A percentile compares a stretch with the other conserved stretches of the same genome.
Conservation (phyloP, 2,888 invertebrate species). For the Parnassius glacialis region DNA sequence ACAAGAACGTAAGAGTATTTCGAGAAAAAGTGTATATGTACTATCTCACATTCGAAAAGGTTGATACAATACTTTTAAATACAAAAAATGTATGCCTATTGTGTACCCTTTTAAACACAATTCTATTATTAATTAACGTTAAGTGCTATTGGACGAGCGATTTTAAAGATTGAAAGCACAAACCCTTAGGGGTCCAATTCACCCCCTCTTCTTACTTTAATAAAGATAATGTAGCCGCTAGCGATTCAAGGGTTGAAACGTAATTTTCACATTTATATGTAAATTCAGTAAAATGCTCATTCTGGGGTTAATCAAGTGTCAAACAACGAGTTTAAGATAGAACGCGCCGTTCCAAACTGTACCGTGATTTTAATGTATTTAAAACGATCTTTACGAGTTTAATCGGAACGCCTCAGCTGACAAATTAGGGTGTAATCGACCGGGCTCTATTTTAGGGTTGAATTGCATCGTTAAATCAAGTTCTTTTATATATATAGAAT, state of each 20-base stretch:
- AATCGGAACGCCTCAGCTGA: neutral
- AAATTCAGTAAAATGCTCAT: constrained; percentile 38
- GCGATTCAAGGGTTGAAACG: constrained; percentile 20
- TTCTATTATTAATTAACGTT: constrained; percentile 21
- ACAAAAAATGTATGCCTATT: neutral
- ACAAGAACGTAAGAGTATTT: no score
- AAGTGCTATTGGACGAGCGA: constrained; percentile 18
- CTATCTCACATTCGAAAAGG: no score
- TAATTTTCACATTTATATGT: constrained; percentile 40
- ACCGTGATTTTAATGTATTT: constrained; percentile 4
- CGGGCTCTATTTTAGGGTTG: neutral
- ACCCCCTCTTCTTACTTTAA: constrained; percentile 21
- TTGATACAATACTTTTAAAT: no score
- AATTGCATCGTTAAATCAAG: neutral
- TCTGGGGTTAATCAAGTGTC: constrained; percentile 26
- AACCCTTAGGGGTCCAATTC: neutral
- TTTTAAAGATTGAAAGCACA: constrained; percentile 24
- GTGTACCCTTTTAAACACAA: constrained; percentile 11
- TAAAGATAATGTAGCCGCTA: constrained; percentile 23
- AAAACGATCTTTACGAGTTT: constrained; percentile 13
- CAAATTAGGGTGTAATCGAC: neutral
- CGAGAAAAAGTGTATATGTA: no score
- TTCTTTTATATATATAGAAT: no score
- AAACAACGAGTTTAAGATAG: constrained; percentile 2
- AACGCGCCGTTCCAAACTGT: neutral